phyloP scores from a whole-genome alignment of 2,113 vertebrate species.

The Chlamydotis undulata region DNA sequence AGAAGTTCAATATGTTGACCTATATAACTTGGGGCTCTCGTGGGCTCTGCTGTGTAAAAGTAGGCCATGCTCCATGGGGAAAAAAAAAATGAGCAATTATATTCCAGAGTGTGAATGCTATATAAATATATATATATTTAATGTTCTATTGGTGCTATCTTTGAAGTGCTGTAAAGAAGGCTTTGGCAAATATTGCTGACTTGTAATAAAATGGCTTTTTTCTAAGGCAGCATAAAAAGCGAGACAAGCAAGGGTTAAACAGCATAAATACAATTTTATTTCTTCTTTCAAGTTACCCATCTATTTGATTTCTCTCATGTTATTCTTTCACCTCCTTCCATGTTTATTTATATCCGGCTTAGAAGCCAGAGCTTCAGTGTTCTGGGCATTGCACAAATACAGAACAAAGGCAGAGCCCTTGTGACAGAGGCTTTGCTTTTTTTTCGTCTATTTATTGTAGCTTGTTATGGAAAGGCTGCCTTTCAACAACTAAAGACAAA shows the following conservation, averaged over 20 bases:
- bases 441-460: not conserved
- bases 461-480: not conserved
- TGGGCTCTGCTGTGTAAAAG: not conserved
- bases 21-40: rapidly evolving
- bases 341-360: slow-evolving; percentile 48
- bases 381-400: slow-evolving; percentile 9
- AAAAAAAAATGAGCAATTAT: not conserved
- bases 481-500: slow-evolving; percentile 15
- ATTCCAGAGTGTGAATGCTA: not conserved
- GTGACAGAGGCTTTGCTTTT: slow-evolving; percentile 16
- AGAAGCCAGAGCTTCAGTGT: slow-evolving; percentile 17
- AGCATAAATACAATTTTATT: not conserved
- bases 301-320: slow-evolving; percentile 5
- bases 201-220: not conserved
- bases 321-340: slow-evolving; percentile 17
- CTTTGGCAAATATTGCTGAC: not conserved
- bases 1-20: not conserved
- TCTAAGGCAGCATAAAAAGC: not conserved
- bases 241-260: not conserved
- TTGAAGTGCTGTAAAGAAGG: not conserved
- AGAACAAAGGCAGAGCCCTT: slow-evolving; percentile 25
- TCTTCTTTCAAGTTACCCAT: not conserved
- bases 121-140: not conserved
- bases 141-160: not conserved
- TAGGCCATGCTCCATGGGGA: rapidly evolving